Percentiles rank a stretch among this genome's conserved stretches.
Evolutionary conservation across 2,888 invertebrate species (phyloP).

Genomic region (Hartigia nigra): DNA sequence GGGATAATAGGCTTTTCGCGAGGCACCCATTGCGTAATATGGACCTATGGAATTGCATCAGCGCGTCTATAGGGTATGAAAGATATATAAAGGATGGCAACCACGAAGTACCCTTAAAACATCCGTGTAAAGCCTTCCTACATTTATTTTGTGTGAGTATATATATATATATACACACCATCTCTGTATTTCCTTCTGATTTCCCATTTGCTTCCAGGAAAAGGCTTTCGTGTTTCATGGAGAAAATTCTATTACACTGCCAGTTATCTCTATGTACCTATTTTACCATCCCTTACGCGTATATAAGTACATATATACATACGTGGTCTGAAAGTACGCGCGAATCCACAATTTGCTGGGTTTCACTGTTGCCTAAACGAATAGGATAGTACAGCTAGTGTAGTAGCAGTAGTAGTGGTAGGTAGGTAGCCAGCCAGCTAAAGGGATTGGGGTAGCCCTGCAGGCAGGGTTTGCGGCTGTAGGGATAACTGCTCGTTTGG

Average conservation of each 20-base stretch:
- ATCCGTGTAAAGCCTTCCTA: neutral
- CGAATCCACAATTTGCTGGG: neutral
- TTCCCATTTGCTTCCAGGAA: neutral
- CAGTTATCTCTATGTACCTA: neutral
- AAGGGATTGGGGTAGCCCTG: neutral
- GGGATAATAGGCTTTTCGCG: neutral
- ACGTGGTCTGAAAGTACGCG: neutral
- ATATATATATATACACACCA: neutral
- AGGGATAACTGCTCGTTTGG: slow-evolving; percentile 13
- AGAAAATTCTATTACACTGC: neutral
- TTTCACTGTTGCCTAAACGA: neutral
- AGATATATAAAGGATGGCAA: neutral
- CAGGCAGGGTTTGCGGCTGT: neutral
- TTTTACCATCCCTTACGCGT: neutral
- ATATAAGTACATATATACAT: neutral
- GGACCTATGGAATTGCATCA: neutral
- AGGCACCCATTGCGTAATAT: neutral
- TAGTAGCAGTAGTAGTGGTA: neutral
- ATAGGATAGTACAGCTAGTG: neutral
- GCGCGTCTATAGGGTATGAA: neutral
- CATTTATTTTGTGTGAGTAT: neutral
- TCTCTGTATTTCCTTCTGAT: neutral
- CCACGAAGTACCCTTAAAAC: neutral
- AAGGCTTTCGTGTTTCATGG: neutral
- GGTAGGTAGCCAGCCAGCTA: neutral